Evolutionary conservation across 2,888 invertebrate genomes (phyloP).

Genomic region (Harmothoe impar): DNA sequence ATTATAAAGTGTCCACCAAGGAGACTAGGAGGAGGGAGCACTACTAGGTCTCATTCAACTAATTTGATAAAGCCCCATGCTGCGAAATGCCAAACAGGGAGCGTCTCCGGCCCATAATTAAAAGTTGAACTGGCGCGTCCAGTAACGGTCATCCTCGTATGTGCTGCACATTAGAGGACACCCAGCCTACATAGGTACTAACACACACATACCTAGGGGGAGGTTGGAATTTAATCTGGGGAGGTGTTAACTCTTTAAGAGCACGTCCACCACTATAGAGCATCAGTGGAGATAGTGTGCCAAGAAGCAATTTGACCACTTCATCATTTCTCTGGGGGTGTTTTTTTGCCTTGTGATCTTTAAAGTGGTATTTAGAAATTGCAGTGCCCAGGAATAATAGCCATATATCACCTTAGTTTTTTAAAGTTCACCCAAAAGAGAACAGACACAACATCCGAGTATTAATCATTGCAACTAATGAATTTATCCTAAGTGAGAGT

Average conservation of each 20-base stretch:
- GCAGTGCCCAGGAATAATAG: neutral
- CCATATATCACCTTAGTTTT: neutral
- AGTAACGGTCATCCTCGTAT: slow-evolving; percentile 5
- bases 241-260: neutral
- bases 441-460: no score
- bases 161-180: neutral
- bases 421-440: no score
- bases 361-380: slow-evolving; percentile 4
- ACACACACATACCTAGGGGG: slow-evolving; percentile 21
- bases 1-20: slow-evolving; percentile 27
- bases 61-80: slow-evolving; percentile 43
- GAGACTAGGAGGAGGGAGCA: neutral
- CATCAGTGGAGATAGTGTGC: no score
- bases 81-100: slow-evolving; percentile 25
- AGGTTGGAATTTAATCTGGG: neutral
- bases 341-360: neutral
- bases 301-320: no score
- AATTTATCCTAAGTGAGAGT: no score
- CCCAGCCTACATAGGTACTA: neutral
- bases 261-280: neutral
- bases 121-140: slow-evolving; percentile 13
- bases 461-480: no score
- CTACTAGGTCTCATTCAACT: neutral
- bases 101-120: slow-evolving; percentile 16
- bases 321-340: neutral